Base-by-base conservation (phyloP, 2,888 invertebrate genomes). In the Brachypterus glaber region DNA sequence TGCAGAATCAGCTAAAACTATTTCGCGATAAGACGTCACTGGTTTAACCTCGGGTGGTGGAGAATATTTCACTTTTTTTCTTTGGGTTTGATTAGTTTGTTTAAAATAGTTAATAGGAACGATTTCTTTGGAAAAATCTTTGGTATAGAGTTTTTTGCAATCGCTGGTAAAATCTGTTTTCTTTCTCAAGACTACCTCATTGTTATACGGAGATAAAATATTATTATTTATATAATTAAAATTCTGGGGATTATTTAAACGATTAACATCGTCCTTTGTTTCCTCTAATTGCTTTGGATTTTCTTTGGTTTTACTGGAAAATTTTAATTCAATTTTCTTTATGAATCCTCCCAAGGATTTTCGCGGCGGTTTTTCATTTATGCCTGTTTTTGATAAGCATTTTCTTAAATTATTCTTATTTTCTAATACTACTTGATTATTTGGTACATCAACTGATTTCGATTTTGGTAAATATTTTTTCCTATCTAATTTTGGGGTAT, bases 401-500 rank as follows among this genome's bases (percentile, higher is more conserved):
- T 3, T 17, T 33, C 8, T 33, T 13, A 18, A 12, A 17, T 5
- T 5, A 7, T 4, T 7, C 13, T 26, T 12, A 5, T 21, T 33
- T 21, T n/a, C 5, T 5, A 34, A 5, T 34, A 13, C 15, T 3
- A 9, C 12, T 31, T 31, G 14, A 11, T 25, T 7, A 8, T 25
- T 9, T 9, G 9, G 4, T n/a, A 26, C 35, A 24, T 47, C 59
- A 17, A 52, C 47, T 7, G 53, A 51, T 35, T 49, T 53, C 3
- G 49, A 44, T 43, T 49, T 53, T 4, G 36, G 24, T 21, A 40
- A 35, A 24, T 49, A 45, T 13, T 47, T 39, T 43, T 53, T 57
- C 33, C 55, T 54, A 4, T 30, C 26, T 9, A 44, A 43, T 13
- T 51, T 51, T 5, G 63, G 63, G 41, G 59, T 60, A 50, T 62